phyloP scores from a whole-genome alignment of 2,888 invertebrate species.

The Drosophila colorata region DNA sequence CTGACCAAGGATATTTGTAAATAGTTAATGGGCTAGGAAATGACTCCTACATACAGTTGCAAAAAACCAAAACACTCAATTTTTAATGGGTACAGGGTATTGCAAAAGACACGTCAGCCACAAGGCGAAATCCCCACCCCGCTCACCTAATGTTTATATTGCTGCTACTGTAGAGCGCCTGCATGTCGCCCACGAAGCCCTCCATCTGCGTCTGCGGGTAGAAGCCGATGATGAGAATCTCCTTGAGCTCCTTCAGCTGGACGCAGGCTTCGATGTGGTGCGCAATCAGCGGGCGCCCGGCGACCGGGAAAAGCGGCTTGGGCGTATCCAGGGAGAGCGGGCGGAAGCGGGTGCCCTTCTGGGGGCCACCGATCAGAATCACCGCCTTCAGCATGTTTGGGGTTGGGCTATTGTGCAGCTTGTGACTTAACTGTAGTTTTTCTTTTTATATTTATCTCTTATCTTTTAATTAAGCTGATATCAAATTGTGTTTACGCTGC shows the following conservation, averaged over 20 bases:
- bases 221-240: slow-evolving; percentile 97
- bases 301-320: slow-evolving; percentile 98
- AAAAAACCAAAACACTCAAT: not conserved
- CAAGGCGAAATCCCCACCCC: too few species aligned
- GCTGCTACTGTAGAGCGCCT: slow-evolving; percentile 89
- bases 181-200: slow-evolving; percentile 94
- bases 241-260: slow-evolving; percentile 91
- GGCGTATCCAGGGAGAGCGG: slow-evolving; percentile 98
- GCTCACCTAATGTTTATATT: slow-evolving; percentile 90
- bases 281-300: slow-evolving; percentile 97
- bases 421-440: slow-evolving; percentile 45
- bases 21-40: too few species aligned
- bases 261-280: slow-evolving; percentile 98
- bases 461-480: slow-evolving; percentile 47
- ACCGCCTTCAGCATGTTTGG: slow-evolving; percentile 91
- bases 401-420: slow-evolving; percentile 20
- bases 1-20: too few species aligned
- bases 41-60: not conserved
- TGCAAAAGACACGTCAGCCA: slow-evolving; percentile 29
- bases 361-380: slow-evolving; percentile 96
- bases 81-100: not conserved
- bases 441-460: slow-evolving; percentile 31
- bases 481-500: slow-evolving; percentile 72
- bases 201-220: slow-evolving; percentile 94
- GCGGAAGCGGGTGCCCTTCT: slow-evolving; percentile 98